Percentiles rank a stretch among this genome's conserved stretches.
Evolutionary conservation across 2,113 vertebrate genomes (phyloP).

Genomic region (Nesoenas mayeri): DNA sequence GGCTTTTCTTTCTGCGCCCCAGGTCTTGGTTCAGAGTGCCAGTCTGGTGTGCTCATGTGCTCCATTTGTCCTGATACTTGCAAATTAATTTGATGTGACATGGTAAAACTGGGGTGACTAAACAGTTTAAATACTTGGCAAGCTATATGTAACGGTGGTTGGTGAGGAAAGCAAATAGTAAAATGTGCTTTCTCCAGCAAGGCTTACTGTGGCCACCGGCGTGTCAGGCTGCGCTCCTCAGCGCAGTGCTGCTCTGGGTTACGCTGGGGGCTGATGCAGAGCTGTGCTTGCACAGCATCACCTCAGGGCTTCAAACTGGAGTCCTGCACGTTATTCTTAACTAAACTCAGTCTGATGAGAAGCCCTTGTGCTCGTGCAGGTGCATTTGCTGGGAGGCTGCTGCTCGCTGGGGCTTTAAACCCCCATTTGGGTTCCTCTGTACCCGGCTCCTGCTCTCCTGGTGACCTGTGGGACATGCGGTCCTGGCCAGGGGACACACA

Average conservation of each 20-base stretch:
- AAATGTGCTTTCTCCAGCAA: neutral
- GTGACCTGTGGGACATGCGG: too few relatives aligned
- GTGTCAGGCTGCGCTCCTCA: constrained; percentile 6
- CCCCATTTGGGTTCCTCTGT: neutral
- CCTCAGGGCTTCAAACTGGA: neutral
- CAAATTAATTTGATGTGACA: neutral
- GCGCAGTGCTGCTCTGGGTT: neutral
- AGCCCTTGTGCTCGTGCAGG: neutral
- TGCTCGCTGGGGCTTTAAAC: neutral
- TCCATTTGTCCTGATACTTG: neutral
- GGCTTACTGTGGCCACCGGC: neutral
- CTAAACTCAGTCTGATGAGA: neutral
- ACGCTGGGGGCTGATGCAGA: neutral
- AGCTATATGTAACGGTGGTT: neutral
- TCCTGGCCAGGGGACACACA: too few relatives aligned
- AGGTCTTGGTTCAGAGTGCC: neutral
- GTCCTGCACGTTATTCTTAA: neutral
- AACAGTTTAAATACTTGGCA: neutral
- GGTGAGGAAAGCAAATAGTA: neutral
- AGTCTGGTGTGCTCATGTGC: neutral
- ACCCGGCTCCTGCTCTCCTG: neutral
- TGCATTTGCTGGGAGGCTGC: neutral
- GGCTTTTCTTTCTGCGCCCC: neutral
- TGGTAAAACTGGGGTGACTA: neutral
- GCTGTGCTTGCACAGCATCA: neutral